Conservation (phyloP, 2,888 invertebrate genomes). For the Ophion obscuratus region DNA sequence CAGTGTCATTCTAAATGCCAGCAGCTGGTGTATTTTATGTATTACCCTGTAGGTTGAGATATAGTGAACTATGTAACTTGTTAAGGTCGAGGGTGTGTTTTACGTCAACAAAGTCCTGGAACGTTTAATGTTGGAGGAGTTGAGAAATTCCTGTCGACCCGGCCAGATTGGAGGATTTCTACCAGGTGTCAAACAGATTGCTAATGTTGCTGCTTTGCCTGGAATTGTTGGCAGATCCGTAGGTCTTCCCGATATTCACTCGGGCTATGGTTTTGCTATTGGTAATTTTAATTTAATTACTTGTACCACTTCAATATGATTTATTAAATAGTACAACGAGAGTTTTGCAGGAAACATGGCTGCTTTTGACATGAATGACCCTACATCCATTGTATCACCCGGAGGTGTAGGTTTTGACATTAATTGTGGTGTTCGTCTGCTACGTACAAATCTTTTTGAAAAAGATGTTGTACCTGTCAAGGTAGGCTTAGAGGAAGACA, state of each 20-base stretch:
- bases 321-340: conserved; percentile 24
- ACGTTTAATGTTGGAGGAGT: conserved; percentile 98
- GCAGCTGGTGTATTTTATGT: not conserved
- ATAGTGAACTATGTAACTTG: conserved; percentile 10
- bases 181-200: conserved; percentile 99
- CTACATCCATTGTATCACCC: conserved; percentile 97
- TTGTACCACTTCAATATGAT: conserved; percentile 28
- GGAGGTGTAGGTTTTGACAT: conserved; percentile 99
- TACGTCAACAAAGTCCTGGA: conserved; percentile 97
- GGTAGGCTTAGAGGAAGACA: conserved; percentile 82
- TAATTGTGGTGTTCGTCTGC: conserved; percentile 97
- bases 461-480: conserved; percentile 97
- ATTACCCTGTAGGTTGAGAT: not conserved
- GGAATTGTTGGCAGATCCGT: conserved; percentile 97
- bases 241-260: conserved; percentile 98
- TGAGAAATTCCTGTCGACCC: conserved; percentile 94
- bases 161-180: conserved; percentile 97
- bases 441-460: conserved; percentile 97
- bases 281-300: conserved; percentile 84
- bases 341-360: conserved; percentile 95
- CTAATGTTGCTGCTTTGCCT: conserved; percentile 98
- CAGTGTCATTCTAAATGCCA: conserved; percentile 59
- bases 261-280: conserved; percentile 99
- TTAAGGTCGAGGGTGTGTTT: conserved; percentile 96
- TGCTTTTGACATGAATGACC: conserved; percentile 97